Conservation (phyloP, 1,140 invertebrate genomes). For the Drosophila ohnishii region DNA sequence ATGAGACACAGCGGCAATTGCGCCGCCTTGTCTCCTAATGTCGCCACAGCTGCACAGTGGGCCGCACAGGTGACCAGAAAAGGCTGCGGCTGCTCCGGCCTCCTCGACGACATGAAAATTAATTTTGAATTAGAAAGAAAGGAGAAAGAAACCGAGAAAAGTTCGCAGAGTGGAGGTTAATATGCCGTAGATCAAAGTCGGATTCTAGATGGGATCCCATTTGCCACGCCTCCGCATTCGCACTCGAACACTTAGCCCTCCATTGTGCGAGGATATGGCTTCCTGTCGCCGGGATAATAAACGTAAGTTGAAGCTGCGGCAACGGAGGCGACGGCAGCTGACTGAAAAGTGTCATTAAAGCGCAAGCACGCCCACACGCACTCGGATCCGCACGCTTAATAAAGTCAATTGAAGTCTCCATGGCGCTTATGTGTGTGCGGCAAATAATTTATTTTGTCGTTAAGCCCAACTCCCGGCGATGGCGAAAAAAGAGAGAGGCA, state of each 20-base stretch:
- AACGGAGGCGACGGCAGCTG: conserved; percentile 13
- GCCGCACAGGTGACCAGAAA: conserved; percentile 19
- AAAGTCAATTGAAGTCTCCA: conserved; percentile 70
- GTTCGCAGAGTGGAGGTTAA: conserved; percentile 19
- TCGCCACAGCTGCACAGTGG: conserved; percentile 51
- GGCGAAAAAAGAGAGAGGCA: conserved; percentile 37
- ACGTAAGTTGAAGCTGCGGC: conserved; percentile 40
- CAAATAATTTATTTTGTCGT: conserved; percentile 82
- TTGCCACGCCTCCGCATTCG: conserved; percentile 11
- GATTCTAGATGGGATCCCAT: conserved; percentile 15
- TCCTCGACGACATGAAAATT: conserved; percentile 10
- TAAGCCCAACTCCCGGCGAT: conserved; percentile 68
- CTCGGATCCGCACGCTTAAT: conserved; percentile 44
- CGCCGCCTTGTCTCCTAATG: conserved; percentile 41
- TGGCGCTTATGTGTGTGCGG: conserved; percentile 42
- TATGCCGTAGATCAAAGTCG: conserved; percentile 46
- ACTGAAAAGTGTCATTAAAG: conserved; percentile 69
- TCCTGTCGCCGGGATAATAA: conserved; percentile 48
- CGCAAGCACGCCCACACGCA: conserved; percentile 29
- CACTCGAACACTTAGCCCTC: conserved; percentile 3
- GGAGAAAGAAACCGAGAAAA: not conserved
- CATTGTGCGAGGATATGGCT: conserved; percentile 13
- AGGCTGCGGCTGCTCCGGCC: not conserved
- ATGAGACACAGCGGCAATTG: conserved; percentile 61
- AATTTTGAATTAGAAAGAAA: conserved; percentile 26